Conservation (phyloP, 2,888 invertebrate genomes). For the Drosophila mayaguana region DNA sequence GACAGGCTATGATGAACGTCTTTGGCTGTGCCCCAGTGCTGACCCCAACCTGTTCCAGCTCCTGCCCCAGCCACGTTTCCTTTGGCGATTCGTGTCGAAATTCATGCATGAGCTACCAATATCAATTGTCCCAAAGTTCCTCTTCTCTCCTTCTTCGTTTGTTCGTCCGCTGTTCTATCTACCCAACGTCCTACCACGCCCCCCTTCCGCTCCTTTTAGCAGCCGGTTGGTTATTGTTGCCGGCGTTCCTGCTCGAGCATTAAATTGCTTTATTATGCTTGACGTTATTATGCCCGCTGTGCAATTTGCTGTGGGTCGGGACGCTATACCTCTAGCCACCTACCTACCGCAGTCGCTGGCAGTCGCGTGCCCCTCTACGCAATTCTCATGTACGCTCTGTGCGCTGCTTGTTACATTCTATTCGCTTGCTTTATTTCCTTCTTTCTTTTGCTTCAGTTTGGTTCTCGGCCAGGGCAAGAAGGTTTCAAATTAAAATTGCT, state of each 20-base stretch:
- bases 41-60: neutral
- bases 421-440: constrained; percentile 20
- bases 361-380: constrained; percentile 1
- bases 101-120: constrained; percentile 61
- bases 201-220: constrained; percentile 5
- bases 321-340: constrained; percentile 5
- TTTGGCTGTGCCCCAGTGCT: neutral
- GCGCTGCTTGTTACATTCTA: constrained; percentile 11
- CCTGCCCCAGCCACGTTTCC: neutral
- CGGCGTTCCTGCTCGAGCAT: constrained; percentile 63
- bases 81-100: constrained; percentile 52
- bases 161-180: neutral
- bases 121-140: constrained; percentile 43
- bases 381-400: constrained; percentile 1
- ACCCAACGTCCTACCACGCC: neutral
- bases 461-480: constrained; percentile 18
- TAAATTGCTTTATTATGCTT: constrained; percentile 80
- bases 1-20: constrained; percentile 15
- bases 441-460: constrained; percentile 12
- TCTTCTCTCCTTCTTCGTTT: neutral
- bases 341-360: neutral
- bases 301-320: constrained; percentile 65
- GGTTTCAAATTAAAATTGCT: constrained; percentile 10
- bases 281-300: constrained; percentile 69
- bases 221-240: constrained; percentile 51